Conservation (phyloP, 2,888 invertebrate genomes). For the Alviniconcha strummeri region DNA sequence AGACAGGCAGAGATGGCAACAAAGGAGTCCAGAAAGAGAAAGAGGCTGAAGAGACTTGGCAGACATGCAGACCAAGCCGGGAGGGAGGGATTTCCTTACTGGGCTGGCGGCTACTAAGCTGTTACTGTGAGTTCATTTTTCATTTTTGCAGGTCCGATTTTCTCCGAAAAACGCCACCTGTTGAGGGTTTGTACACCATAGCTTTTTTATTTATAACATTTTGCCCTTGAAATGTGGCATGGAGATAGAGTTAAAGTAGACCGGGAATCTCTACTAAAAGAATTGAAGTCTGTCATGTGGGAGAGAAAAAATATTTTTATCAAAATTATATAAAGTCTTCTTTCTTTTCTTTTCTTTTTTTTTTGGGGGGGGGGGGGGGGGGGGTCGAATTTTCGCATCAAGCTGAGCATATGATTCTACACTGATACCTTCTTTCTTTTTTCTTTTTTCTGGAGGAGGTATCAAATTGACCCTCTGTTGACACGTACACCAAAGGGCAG, state of each 20-base stretch:
- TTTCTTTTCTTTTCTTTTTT: no score
- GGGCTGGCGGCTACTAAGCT: slow-evolving; percentile 18
- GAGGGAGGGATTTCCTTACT: slow-evolving; percentile 18
- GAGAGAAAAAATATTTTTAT: neutral
- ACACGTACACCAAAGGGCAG: no score
- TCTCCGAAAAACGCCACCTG: neutral
- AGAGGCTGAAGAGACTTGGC: no score
- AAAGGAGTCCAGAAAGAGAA: no score
- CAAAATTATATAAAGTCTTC: no score
- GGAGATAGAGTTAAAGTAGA: neutral
- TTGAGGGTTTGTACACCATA: neutral
- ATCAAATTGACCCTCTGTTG: no score
- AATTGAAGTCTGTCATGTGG: neutral
- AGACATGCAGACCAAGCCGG: neutral
- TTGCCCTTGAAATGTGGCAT: neutral
- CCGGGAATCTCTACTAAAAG: neutral
- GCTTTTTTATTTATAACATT: neutral
- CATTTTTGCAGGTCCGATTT: neutral
- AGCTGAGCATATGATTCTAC: no score
- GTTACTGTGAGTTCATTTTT: no score
- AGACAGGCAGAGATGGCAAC: neutral
- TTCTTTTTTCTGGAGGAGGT: no score
- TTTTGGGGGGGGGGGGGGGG: no score
- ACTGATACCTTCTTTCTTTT: no score
- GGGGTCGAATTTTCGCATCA: no score